Conservation (phyloP, 2,888 invertebrate species). For the Glaucopsyche alexis region DNA sequence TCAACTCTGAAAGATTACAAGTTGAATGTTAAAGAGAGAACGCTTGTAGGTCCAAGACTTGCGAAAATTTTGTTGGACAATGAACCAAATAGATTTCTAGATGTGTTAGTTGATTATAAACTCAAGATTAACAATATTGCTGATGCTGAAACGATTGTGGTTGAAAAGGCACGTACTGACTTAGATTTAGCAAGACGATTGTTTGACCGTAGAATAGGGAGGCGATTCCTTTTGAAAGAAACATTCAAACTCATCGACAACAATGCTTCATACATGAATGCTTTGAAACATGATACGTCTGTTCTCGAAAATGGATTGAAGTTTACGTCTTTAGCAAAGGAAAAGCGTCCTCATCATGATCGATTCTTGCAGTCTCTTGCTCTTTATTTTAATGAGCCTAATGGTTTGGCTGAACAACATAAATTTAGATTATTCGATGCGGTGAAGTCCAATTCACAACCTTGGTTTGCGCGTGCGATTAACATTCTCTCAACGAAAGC, state of each 20-base stretch:
- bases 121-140: slow-evolving; percentile 43
- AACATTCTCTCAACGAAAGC: slow-evolving; percentile 37
- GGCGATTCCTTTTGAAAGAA: slow-evolving; percentile 49
- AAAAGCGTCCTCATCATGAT: slow-evolving; percentile 42
- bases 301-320: slow-evolving; percentile 44
- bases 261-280: slow-evolving; percentile 56
- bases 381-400: slow-evolving; percentile 54
- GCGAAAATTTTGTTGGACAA: background rate
- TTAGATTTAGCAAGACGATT: slow-evolving; percentile 45
- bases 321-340: slow-evolving; percentile 41
- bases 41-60: background rate
- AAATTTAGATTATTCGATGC: slow-evolving; percentile 36
- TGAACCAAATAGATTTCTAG: slow-evolving; percentile 44
- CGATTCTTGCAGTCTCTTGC: slow-evolving; percentile 49
- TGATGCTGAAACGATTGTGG: slow-evolving; percentile 44
- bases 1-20: slow-evolving; percentile 52
- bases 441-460: slow-evolving; percentile 31
- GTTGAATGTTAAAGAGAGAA: slow-evolving; percentile 45
- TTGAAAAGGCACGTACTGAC: slow-evolving; percentile 43
- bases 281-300: slow-evolving; percentile 51
- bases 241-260: slow-evolving; percentile 49
- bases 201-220: slow-evolving; percentile 48
- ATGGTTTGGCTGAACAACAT: slow-evolving; percentile 48
- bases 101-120: slow-evolving; percentile 48
- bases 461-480: slow-evolving; percentile 40